Percentiles rank a stretch among this genome's conserved stretches.
phyloP scores from a whole-genome alignment of 2,797 vertebrate genomes.

The Neosilurus hyrtlii region DNA sequence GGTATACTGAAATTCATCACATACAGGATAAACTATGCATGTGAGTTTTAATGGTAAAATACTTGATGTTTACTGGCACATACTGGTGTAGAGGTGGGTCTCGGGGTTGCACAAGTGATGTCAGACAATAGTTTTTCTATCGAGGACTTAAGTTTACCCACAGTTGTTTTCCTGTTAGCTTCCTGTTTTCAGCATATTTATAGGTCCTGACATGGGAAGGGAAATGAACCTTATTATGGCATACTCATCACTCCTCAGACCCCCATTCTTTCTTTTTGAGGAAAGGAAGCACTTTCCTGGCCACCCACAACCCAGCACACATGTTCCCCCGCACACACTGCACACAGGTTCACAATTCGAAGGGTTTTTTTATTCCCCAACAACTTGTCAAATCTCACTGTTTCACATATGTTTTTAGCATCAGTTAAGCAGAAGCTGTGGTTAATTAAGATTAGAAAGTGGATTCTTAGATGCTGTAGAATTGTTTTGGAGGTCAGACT shows the following conservation, averaged over 20 bases:
- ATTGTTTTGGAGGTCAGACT: conserved; percentile 18
- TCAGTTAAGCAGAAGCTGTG: neutral
- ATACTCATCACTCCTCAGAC: conserved; percentile 51
- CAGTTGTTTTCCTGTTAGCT: conserved; percentile 49
- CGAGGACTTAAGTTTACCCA: conserved; percentile 53
- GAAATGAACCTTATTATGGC: conserved; percentile 59
- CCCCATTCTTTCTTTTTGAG: conserved; percentile 56
- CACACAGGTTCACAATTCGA: too few relatives aligned
- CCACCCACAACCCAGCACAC: conserved; percentile 41
- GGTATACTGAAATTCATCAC: neutral
- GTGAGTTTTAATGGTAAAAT: neutral
- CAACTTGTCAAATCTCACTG: neutral
- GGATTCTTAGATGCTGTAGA: neutral
- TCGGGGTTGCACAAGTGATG: conserved; percentile 5
- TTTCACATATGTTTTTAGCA: neutral
- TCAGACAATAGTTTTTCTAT: conserved; percentile 35
- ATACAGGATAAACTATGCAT: neutral
- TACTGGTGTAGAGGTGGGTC: neutral
- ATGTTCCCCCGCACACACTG: neutral
- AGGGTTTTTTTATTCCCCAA: neutral
- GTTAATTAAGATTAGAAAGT: neutral
- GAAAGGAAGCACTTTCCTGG: conserved; percentile 57
- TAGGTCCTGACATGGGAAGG: conserved; percentile 63
- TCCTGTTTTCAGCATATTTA: conserved; percentile 65
- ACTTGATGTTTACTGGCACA: neutral